Base-by-base conservation (phyloP, 1,140 invertebrate species). In the Drosophila repleta region DNA sequence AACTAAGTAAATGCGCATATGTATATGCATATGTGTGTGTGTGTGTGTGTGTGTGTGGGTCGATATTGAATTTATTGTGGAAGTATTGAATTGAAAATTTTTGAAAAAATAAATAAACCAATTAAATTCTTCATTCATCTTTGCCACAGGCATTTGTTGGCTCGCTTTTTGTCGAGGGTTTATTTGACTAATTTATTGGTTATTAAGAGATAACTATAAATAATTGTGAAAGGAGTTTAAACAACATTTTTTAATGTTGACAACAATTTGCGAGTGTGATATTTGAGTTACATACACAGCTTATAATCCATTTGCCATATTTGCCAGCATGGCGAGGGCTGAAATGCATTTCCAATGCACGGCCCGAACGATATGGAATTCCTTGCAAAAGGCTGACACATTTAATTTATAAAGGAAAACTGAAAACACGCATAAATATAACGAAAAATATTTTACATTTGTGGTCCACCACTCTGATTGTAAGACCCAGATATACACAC, bases 401-500 rank as follows among this genome's bases (percentile, higher is more conserved):
- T 72, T 72, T 72, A 72, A 72, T 72, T 72, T 72, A 72, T 72
- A 71, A 85, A 65, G 49, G 69, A 49, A 56, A 66, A 65, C 62
- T 76, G 82, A 70, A 82, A 87, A 82, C 74, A 69, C 57, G 68
- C 74, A 85, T 87, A 87, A 85, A 87, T 87, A 85, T 82, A 66
- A 66, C 56, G 74, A 77, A 78, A 78, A 87, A 87, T 76, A 82
- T 88, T 87, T 75, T 58, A 79, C 78, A 85, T 87, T 72, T 85
- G 81, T 78, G 81, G 82, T 69, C 58, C 66, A 72, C 55, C 81
- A 74, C 39, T 74, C 62, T 37, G 70, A 67, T 60, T 74, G 70
- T 68, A 68, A 67, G 49, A 53, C 15, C 32, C 20, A 39, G 8
- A 53, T 35, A 67, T 15, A 35, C 17, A 57, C n/a, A 57, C n/a